Percentiles rank a stretch among this genome's conserved stretches.
Evolutionary conservation across 2,797 vertebrate species (phyloP).

Genomic region (Karalla daura): DNA sequence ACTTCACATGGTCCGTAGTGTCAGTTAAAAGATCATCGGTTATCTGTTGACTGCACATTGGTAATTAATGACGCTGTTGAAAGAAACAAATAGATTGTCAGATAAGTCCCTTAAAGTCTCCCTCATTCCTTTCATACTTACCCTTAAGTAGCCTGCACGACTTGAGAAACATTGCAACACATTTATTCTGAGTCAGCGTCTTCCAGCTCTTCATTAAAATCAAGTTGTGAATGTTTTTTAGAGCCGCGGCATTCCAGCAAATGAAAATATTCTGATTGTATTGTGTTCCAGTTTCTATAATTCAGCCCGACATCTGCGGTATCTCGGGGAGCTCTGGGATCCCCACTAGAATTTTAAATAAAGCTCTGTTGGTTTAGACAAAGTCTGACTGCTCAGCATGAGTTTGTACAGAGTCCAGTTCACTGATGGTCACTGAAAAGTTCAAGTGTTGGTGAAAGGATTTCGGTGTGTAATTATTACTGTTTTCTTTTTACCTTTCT

Average conservation of each 20-base stretch:
- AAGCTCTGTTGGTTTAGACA: not conserved
- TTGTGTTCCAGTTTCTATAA: not conserved
- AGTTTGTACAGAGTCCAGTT: not conserved
- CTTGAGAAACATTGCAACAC: not conserved
- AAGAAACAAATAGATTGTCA: not conserved
- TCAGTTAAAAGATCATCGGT: not conserved
- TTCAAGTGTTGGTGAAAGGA: not conserved
- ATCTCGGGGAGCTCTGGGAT: not conserved
- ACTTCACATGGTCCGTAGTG: no score
- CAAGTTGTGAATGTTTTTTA: not conserved
- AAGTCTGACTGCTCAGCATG: not conserved
- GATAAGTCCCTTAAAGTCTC: not conserved
- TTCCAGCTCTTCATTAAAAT: not conserved
- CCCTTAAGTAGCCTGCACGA: not conserved
- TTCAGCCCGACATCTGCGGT: not conserved
- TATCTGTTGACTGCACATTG: not conserved
- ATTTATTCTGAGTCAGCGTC: not conserved
- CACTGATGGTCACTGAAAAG: not conserved
- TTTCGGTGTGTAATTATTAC: not conserved
- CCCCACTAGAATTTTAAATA: not conserved
- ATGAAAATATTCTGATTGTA: constrained; percentile 2
- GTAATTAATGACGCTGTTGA: not conserved
- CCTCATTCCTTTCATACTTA: not conserved
- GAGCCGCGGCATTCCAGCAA: not conserved
- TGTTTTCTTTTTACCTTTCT: not conserved